Evolutionary conservation across 2,888 invertebrate species (phyloP).

Genomic region (Standfussiana lucernea): DNA sequence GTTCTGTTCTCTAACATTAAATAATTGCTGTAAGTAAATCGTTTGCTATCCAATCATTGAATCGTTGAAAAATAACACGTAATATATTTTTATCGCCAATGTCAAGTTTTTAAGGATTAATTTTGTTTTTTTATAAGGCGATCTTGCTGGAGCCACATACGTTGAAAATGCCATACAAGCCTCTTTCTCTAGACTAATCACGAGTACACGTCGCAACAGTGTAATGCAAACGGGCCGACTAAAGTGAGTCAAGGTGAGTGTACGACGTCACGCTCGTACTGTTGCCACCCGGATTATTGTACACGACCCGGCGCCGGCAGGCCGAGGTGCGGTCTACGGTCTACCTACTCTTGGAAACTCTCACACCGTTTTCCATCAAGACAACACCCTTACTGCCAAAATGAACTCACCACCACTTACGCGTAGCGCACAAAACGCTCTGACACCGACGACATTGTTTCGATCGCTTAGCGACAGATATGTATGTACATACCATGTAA

Average conservation of each 20-base stretch:
- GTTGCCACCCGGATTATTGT: conserved; percentile 88
- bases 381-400: conserved; percentile 64
- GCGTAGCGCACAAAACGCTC: conserved; percentile 56
- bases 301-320: conserved; percentile 76
- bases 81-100: conserved; percentile 17
- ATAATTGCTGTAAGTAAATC: conserved; percentile 36
- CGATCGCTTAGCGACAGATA: conserved; percentile 50
- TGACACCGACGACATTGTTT: conserved; percentile 42
- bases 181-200: conserved; percentile 80
- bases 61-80: background rate
- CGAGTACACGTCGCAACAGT: conserved; percentile 80
- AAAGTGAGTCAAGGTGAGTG: conserved; percentile 89
- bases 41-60: conserved; percentile 4
- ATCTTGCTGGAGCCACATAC: conserved; percentile 7
- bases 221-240: conserved; percentile 85
- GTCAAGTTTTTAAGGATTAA: background rate
- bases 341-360: conserved; percentile 76
- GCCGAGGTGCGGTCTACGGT: conserved; percentile 81
- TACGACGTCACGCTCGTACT: conserved; percentile 79
- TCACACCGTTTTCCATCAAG: conserved; percentile 70
- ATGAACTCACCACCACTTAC: conserved; percentile 53
- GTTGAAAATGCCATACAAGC: conserved; percentile 60
- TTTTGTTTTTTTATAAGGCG: conserved; percentile 11
- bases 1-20: conserved; percentile 65
- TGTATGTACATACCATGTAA: conserved; percentile 38